Percentiles rank a stretch among this genome's conserved stretches.
Conservation (phyloP, 2,888 invertebrate species). For the Nowickia ferox region DNA sequence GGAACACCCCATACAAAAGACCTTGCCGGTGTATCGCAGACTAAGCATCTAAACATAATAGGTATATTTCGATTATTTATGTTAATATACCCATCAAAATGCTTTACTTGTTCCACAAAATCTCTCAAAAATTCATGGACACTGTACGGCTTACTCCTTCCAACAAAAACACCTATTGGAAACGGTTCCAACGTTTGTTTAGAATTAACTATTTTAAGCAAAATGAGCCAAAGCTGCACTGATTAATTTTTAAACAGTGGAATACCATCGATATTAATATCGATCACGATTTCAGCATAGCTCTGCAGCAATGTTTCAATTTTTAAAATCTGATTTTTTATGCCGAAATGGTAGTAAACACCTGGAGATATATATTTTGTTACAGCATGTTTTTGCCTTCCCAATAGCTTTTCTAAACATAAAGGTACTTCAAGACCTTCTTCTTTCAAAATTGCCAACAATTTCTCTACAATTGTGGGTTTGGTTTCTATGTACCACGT, state of each 20-base stretch:
- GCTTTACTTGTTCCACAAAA: slow-evolving; percentile 41
- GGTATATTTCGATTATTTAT: slow-evolving; percentile 27
- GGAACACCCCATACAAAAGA: too few species aligned
- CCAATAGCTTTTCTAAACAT: slow-evolving; percentile 36
- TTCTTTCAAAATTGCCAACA: slow-evolving; percentile 49
- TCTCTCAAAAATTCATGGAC: slow-evolving; percentile 36
- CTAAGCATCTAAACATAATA: too few species aligned
- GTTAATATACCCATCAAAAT: slow-evolving; percentile 37
- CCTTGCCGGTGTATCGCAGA: too few species aligned
- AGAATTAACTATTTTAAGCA: too few species aligned
- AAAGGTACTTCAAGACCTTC: slow-evolving; percentile 23
- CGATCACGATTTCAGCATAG: slow-evolving; percentile 3
- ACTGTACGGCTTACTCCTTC: slow-evolving; percentile 19
- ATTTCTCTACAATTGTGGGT: slow-evolving; percentile 44
- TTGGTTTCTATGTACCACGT: slow-evolving; percentile 42
- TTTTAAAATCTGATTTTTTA: slow-evolving; percentile 18
- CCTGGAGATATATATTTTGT: slow-evolving; percentile 3
- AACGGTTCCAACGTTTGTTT: too few species aligned
- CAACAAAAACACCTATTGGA: background rate
- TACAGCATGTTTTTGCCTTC: slow-evolving; percentile 25
- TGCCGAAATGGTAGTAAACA: slow-evolving; percentile 1
- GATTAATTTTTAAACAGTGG: too few species aligned
- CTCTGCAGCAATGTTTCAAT: background rate
- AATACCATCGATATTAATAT: background rate
- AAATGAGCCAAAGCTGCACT: too few species aligned